Evolutionary conservation across 1,140 invertebrate genomes (phyloP), one percentile per base, ranked within the genome.

Genomic region (Macrocentrus cingulum): DNA sequence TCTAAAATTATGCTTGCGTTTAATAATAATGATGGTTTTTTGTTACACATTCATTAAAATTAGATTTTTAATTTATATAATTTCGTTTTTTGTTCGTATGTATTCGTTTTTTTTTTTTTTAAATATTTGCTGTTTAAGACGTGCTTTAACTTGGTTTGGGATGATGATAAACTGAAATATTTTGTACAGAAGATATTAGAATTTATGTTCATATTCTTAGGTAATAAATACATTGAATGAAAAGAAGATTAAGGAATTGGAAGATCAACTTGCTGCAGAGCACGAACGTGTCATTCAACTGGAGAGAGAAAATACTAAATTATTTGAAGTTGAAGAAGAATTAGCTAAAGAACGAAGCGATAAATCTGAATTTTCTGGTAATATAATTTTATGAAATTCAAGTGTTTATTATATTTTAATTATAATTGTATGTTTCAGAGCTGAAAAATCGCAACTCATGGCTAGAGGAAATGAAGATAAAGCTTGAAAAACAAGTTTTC

Each of bases 251-350:
- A 79, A 79, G 53, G 79, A 84, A 59, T 63, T 86, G n/a, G 80
- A 87, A 62, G 72, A 77, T 45, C 62, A 76, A 54, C 63, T 85
- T 5, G 60, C 68, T 2, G 75, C 80, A 42, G 82, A 84, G 63
- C 66, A 75, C 29, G 75, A 79, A 52, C 72, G 79, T 57, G 60
- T 74, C 6, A 79, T 83, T 64, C 72, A 76, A 32, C 63, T 82
- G 0, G 83, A 85, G 69, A 65, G 65, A 50, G 81, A 84, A 37
- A 77, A 72, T n/a, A 79, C 75, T 34, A 82, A 80, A 60, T 63
- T 83, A n/a, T 83, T 84, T 44, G 83, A 85, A 67, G 65, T 79
- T 2, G 83, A 84, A 60, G 83, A 84, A 66, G 76, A 78, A 63
- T 65, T 84, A 11, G 62, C 77, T 0, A 76, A 75, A 59, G 61